phyloP scores from a whole-genome alignment of 2,888 invertebrate genomes.

The Scaptodrosophila latifasciaeformis region DNA sequence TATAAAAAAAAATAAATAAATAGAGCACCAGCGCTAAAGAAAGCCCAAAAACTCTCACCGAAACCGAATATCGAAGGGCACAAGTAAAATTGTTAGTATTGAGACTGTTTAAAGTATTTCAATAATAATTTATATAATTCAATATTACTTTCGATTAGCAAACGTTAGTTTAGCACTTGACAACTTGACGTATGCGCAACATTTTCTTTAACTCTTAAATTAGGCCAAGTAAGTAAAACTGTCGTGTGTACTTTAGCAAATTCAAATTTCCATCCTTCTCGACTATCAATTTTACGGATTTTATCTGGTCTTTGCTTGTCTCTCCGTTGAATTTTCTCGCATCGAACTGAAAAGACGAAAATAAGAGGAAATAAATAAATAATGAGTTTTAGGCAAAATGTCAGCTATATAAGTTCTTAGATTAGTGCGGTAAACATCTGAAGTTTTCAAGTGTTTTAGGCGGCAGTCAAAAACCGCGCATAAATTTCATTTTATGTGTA shows the following conservation, averaged over 20 bases:
- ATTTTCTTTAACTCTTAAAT: constrained; percentile 31
- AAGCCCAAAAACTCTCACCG: constrained; percentile 2
- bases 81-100: too few relatives aligned
- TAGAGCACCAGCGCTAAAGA: too few relatives aligned
- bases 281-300: constrained; percentile 28
- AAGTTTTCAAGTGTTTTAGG: too few relatives aligned
- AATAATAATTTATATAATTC: not conserved
- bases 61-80: not conserved
- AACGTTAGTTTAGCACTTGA: not conserved
- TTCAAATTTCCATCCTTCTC: constrained; percentile 11
- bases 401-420: too few relatives aligned
- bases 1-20: constrained; percentile 3
- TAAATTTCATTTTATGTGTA: constrained; percentile 1
- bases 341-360: too few relatives aligned
- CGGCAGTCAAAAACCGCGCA: too few relatives aligned
- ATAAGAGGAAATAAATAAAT: too few relatives aligned
- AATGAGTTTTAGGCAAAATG: too few relatives aligned
- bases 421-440: too few relatives aligned
- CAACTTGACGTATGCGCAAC: too few relatives aligned
- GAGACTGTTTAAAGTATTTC: not conserved
- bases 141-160: not conserved
- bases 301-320: constrained; percentile 21
- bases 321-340: constrained; percentile 2
- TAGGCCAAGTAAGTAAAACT: constrained; percentile 23
- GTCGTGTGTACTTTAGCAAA: not conserved